A percentile compares a stretch with the other conserved stretches of the same genome.
These are phyloP conservation scores for Pluvianellus socialis DNA, from an alignment of 2,113 vertebrate genomes.

Conservation along the genomic window DNA sequence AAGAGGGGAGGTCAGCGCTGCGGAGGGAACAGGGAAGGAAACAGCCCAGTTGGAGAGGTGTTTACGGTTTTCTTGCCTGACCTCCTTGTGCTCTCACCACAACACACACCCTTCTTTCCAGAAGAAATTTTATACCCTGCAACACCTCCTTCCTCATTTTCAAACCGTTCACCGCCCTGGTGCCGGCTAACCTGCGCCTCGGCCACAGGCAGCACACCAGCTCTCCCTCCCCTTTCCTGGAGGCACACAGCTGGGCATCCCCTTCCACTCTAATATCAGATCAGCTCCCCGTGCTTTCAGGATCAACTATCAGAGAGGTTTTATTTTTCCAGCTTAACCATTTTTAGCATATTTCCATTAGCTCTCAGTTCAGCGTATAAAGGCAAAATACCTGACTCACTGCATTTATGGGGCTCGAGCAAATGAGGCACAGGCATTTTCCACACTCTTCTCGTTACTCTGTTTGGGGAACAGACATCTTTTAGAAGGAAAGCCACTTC, in stretches of 20 bases:
- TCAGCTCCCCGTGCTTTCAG: not conserved
- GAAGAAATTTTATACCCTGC: conserved; percentile 53
- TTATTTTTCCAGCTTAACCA: not conserved
- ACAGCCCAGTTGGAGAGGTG: not conserved
- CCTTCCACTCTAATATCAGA: not conserved
- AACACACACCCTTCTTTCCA: conserved; percentile 65
- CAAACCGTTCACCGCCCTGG: conserved; percentile 57
- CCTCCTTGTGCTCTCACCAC: conserved; percentile 52
- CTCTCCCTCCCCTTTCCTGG: conserved; percentile 18
- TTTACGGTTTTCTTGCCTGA: conserved; percentile 40
- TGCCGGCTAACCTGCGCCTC: conserved; percentile 52
- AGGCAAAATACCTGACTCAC: not conserved
- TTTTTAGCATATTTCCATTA: not conserved
- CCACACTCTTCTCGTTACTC: not conserved
- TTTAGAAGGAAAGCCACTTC: not conserved
- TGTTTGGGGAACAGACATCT: not conserved
- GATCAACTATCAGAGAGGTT: not conserved
- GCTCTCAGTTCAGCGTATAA: not conserved
- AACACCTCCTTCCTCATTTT: conserved; percentile 79
- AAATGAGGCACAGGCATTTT: not conserved
- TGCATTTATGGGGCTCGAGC: not conserved
- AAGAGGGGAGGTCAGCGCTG: not conserved
- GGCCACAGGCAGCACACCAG: not conserved
- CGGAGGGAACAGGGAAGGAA: conserved; percentile 41
- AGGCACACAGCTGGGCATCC: not conserved